Conservation (phyloP, 2,888 invertebrate species). For the Xestia ashworthii region DNA sequence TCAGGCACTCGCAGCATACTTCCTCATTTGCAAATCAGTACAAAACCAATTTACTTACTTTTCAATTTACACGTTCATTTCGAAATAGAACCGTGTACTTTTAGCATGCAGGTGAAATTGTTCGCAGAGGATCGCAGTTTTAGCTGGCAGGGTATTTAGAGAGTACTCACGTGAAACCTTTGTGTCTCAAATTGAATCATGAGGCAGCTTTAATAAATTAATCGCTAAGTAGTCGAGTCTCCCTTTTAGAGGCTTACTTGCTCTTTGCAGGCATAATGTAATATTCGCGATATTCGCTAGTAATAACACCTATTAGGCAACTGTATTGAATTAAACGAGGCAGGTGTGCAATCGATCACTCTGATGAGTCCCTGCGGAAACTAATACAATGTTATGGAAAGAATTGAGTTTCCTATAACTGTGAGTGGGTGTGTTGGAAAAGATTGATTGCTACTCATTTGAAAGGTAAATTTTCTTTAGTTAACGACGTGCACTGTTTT, state of each 20-base stretch:
- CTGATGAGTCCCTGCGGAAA: slow-evolving; percentile 65
- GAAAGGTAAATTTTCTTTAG: slow-evolving; percentile 49
- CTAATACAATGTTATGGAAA: slow-evolving; percentile 64
- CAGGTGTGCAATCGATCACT: slow-evolving; percentile 77
- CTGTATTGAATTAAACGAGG: slow-evolving; percentile 73
- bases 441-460: slow-evolving; percentile 63
- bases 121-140: slow-evolving; percentile 29
- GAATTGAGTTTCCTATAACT: slow-evolving; percentile 58
- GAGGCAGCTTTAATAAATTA: slow-evolving; percentile 80
- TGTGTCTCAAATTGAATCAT: slow-evolving; percentile 83
- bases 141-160: slow-evolving; percentile 42
- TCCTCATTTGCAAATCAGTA: slow-evolving; percentile 2
- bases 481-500: slow-evolving; percentile 5
- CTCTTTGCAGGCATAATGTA: slow-evolving; percentile 78
- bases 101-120: slow-evolving; percentile 27
- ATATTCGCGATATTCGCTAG: slow-evolving; percentile 76
- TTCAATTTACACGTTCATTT: slow-evolving; percentile 17
- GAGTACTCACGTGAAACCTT: slow-evolving; percentile 71
- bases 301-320: slow-evolving; percentile 72
- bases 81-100: slow-evolving; percentile 28
- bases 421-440: slow-evolving; percentile 38
- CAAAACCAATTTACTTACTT: slow-evolving; percentile 21
- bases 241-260: slow-evolving; percentile 73
- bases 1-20: background rate
- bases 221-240: slow-evolving; percentile 80